Conservation (phyloP, 1,140 invertebrate species). For the Phocides pigmalion region DNA sequence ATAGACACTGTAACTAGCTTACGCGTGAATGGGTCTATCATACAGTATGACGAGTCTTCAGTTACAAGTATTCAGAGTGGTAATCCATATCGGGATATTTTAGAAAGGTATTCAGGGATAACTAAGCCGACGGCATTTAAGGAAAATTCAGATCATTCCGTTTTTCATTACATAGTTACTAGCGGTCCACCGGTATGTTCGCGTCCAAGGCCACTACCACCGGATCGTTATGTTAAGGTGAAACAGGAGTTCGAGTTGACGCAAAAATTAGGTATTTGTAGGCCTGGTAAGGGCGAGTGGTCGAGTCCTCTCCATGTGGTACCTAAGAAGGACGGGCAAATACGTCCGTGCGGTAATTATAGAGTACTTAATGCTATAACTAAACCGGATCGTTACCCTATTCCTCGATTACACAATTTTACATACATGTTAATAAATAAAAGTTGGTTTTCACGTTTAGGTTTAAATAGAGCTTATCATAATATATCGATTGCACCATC, state of each 20-base stretch:
- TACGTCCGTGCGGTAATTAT: slow-evolving; percentile 23
- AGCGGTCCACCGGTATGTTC: slow-evolving; percentile 7
- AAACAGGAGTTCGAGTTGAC: slow-evolving; percentile 1
- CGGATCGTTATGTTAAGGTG: not conserved
- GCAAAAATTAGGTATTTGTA: slow-evolving; percentile 18
- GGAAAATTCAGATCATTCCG: not conserved
- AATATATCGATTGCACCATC: not conserved
- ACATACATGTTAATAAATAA: slow-evolving; percentile 9
- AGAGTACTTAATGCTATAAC: slow-evolving; percentile 17
- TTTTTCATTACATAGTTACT: slow-evolving; percentile 15
- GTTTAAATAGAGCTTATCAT: slow-evolving; percentile 5
- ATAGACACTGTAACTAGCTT: too few relatives aligned
- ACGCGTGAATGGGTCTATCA: too few relatives aligned
- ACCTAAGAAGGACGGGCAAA: slow-evolving; percentile 15
- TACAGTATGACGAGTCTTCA: too few relatives aligned
- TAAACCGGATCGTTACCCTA: slow-evolving; percentile 17
- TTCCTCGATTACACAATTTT: slow-evolving; percentile 14
- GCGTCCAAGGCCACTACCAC: not conserved
- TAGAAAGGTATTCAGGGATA: too few relatives aligned
- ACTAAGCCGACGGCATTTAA: not conserved
- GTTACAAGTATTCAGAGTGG: too few relatives aligned
- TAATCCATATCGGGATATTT: too few relatives aligned
- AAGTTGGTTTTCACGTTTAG: slow-evolving; percentile 2
- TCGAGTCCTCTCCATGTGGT: slow-evolving; percentile 21
- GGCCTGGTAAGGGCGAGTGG: slow-evolving; percentile 10